A percentile compares a stretch with the other conserved stretches of the same genome.
phyloP scores from a whole-genome alignment of 1,140 invertebrate species.

The Cryptotermes secundus region DNA sequence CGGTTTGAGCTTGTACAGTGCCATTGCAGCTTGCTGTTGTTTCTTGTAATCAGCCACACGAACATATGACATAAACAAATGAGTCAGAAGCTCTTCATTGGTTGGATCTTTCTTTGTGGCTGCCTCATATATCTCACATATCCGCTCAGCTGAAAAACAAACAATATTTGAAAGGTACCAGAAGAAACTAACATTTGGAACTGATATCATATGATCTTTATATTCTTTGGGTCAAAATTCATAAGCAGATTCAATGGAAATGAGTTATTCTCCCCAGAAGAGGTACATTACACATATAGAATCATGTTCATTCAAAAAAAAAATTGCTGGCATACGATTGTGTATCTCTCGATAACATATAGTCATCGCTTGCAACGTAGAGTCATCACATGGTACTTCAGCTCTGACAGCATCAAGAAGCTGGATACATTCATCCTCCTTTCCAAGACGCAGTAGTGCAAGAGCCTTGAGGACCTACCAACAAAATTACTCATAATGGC shows the following conservation, averaged over 20 bases:
- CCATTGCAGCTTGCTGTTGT: constrained; percentile 86
- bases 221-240: neutral
- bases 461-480: constrained; percentile 77
- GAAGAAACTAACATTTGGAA: too few relatives aligned
- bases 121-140: constrained; percentile 85
- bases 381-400: constrained; percentile 85
- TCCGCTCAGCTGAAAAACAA: constrained; percentile 73
- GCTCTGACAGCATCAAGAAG: constrained; percentile 77
- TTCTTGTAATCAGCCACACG: constrained; percentile 85
- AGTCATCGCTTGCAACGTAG: constrained; percentile 93
- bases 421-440: constrained; percentile 70
- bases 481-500: neutral
- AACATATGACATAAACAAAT: constrained; percentile 95
- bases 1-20: constrained; percentile 84
- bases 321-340: constrained; percentile 65
- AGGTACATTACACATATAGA: too few relatives aligned
- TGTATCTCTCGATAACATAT: constrained; percentile 92
- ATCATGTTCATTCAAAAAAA: neutral
- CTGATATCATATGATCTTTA: too few relatives aligned
- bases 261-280: neutral
- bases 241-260: neutral
- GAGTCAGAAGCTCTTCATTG: constrained; percentile 89
- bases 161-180: too few relatives aligned
- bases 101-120: constrained; percentile 81
- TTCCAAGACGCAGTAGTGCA: constrained; percentile 82